phyloP scores from a whole-genome alignment of 2,888 invertebrate species.

The Tanytarsus gracilentus region DNA sequence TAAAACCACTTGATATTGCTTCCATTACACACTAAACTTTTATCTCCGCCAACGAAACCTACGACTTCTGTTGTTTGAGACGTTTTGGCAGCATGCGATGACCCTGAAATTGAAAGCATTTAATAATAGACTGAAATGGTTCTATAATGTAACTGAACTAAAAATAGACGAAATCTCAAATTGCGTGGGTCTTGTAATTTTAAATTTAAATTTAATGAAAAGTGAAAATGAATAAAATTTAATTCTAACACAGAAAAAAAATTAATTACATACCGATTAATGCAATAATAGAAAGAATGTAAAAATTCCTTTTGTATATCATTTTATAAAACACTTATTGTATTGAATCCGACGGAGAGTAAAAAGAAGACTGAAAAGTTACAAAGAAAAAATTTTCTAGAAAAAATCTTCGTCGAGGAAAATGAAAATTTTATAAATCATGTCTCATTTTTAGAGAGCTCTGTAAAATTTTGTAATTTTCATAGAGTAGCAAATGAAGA shows the following conservation, averaged over 20 bases:
- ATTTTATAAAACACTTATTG: too few species aligned
- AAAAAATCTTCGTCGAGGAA: neutral
- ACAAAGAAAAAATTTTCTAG: neutral
- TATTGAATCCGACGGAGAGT: too few species aligned
- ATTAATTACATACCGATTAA: too few species aligned
- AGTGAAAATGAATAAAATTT: too few species aligned
- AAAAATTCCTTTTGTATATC: too few species aligned
- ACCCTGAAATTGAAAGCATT: neutral
- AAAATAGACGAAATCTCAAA: neutral
- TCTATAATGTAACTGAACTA: neutral
- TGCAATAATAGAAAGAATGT: too few species aligned
- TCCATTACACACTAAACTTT: neutral
- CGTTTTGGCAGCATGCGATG: slow-evolving; percentile 2
- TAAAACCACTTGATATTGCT: neutral
- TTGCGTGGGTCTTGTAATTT: neutral
- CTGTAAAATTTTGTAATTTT: neutral
- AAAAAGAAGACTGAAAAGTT: neutral
- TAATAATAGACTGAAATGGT: neutral
- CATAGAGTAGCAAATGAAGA: neutral
- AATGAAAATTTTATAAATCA: neutral
- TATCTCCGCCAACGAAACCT: neutral
- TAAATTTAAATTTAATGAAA: too few species aligned
- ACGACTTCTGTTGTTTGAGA: neutral
- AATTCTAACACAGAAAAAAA: too few species aligned
- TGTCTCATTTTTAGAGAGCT: neutral